A percentile compares a stretch with the other conserved stretches of the same genome.
Evolutionary conservation across 2,113 vertebrate genomes (phyloP).

Genomic region (Gasterosteus nipponicus): DNA sequence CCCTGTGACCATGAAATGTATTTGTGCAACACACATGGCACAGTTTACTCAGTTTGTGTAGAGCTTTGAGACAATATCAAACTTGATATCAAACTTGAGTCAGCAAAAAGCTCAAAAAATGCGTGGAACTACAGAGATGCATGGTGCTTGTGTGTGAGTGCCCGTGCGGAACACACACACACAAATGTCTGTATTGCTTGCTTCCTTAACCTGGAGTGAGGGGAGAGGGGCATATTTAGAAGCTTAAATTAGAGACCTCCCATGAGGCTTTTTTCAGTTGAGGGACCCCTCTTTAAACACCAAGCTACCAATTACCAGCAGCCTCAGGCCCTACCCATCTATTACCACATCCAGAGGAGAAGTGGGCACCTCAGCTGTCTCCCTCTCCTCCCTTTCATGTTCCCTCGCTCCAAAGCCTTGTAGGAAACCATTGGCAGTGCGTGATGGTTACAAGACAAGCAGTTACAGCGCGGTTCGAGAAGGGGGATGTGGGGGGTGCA

Average conservation of each 20-base stretch:
- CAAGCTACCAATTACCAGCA: constrained; percentile 66
- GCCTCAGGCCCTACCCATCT: constrained; percentile 47
- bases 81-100: constrained; percentile 25
- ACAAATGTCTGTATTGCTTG: not conserved
- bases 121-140: not conserved
- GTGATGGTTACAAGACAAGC: constrained; percentile 66
- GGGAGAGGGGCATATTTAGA: constrained; percentile 47
- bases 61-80: constrained; percentile 13
- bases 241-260: constrained; percentile 73
- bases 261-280: constrained; percentile 60
- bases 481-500: not conserved
- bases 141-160: not conserved
- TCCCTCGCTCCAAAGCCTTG: constrained; percentile 49
- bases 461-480: constrained; percentile 43
- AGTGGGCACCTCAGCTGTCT: constrained; percentile 58
- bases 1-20: constrained; percentile 10
- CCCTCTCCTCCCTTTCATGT: constrained; percentile 63
- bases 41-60: constrained; percentile 4
- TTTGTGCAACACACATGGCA: constrained; percentile 13
- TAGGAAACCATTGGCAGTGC: constrained; percentile 61
- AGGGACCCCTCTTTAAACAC: constrained; percentile 58
- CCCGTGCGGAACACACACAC: constrained; percentile 8
- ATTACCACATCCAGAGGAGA: constrained; percentile 67
- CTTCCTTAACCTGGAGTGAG: constrained; percentile 6
- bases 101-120: constrained; percentile 12